Evolutionary conservation across 1,140 invertebrate genomes (phyloP).

Genomic region (Drosophila obscura): DNA sequence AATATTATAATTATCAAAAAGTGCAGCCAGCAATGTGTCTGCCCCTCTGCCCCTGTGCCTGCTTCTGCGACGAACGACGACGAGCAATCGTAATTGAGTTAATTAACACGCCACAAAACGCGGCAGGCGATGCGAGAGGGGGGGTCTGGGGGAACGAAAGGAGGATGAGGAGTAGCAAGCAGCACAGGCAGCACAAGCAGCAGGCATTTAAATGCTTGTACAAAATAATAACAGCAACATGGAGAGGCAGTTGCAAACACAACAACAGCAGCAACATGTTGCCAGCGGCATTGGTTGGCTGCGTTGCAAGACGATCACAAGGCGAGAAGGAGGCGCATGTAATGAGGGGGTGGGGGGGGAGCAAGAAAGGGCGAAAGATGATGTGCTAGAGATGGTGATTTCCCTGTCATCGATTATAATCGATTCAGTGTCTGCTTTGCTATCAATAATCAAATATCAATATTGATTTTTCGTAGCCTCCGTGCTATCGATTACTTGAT

Average conservation of each 20-base stretch:
- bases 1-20: conserved; percentile 81
- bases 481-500: no score
- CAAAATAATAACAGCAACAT: conserved; percentile 69
- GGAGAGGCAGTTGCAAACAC: conserved; percentile 6
- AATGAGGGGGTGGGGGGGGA: no score
- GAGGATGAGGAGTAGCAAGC: background rate
- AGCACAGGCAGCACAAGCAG: conserved; percentile 29
- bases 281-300: conserved; percentile 26
- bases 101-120: conserved; percentile 82
- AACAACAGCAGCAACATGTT: conserved; percentile 52
- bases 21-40: conserved; percentile 41
- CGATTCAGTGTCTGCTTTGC: no score
- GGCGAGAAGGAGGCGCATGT: no score
- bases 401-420: no score
- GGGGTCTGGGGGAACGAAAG: background rate
- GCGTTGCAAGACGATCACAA: conserved; percentile 2
- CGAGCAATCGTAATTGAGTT: conserved; percentile 80
- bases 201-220: conserved; percentile 78
- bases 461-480: no score
- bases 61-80: conserved; percentile 31
- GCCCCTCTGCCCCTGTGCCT: conserved; percentile 4
- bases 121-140: conserved; percentile 53
- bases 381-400: no score
- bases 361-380: no score
- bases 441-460: no score